These are phyloP conservation scores for Lepus townsendii DNA, from an alignment of 2,797 vertebrate genomes.

Conservation along the genomic window DNA sequence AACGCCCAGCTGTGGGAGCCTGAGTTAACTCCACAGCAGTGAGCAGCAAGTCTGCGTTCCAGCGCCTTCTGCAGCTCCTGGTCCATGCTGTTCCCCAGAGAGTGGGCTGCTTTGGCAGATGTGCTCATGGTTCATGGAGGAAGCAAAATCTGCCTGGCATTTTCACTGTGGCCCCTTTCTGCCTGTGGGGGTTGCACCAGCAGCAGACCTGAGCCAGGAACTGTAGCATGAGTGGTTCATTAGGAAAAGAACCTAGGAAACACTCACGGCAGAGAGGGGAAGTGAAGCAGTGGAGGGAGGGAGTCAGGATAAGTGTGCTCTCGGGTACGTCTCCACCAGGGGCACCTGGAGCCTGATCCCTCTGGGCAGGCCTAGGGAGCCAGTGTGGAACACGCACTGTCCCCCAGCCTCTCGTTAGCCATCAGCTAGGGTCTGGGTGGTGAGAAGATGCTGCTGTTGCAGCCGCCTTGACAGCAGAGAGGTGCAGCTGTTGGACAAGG, in stretches of 20 bases:
- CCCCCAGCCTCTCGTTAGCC: no score
- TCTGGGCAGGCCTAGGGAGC: background rate
- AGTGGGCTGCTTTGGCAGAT: background rate
- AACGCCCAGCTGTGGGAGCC: background rate
- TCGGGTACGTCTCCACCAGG: background rate
- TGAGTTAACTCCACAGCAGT: background rate
- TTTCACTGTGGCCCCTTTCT: background rate
- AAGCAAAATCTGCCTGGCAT: background rate
- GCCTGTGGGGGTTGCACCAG: background rate
- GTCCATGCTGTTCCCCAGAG: background rate
- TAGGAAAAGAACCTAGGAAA: background rate
- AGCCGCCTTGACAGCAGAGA: background rate
- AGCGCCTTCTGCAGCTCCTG: background rate
- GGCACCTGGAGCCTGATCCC: accelerated
- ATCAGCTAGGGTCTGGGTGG: background rate
- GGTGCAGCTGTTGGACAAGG: background rate
- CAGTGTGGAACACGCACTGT: background rate
- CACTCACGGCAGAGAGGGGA: background rate
- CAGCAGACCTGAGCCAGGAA: background rate
- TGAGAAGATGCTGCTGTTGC: background rate
- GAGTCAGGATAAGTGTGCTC: accelerated
- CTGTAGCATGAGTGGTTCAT: background rate
- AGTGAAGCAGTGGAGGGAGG: background rate
- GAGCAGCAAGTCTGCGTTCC: background rate
- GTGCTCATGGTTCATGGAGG: background rate